Base-by-base conservation (phyloP, 2,888 invertebrate genomes). In the Idaea biselata region DNA sequence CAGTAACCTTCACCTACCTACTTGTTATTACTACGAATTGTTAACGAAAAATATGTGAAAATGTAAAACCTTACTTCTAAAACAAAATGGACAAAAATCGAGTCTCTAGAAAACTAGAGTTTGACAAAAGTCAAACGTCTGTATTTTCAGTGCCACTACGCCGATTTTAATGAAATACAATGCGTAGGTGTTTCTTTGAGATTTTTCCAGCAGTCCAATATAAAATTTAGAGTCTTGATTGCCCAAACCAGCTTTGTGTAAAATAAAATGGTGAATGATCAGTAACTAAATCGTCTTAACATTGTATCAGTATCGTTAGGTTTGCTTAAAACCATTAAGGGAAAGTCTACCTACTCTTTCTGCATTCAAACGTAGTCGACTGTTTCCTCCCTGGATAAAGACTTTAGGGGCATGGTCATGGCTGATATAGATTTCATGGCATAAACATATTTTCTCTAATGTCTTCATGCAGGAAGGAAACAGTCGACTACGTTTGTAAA, bases 191-290 rank as follows among this genome's bases (percentile, higher is more conserved):
- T 25, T 25, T 25, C 25, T 25, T 25, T 25, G 5, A 25, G 25
- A 5, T 3, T 25, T 25, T 25, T 25, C n/a, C 25, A 25, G 25
- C 25, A 25, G 25, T 25, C 5, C 5, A 25, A 55, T 58, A 16
- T n/a, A n/a, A n/a, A 16, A 56, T 33, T 16, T 32, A 4, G 59
- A 54, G 56, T 25, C 32, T 59, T 56, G 62, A 18, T 58, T 57
- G 58, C 60, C 66, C 65, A 64, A 68, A 65, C 72, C 72, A 63
- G 76, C 76, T 74, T 75, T 44, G 44, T 44, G 44, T 44, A 44
- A 44, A 69, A 64, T 77, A 73, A 60, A 1, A 65, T 75, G 68
- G 73, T 60, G 75, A 80, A 81, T 81, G 74, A 79, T 78, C 82
- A 78, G 75, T 3, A 25, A 25, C 25, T 25, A 25, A 25, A 25